A percentile compares a stretch with the other conserved stretches of the same genome.
These are phyloP conservation scores for Anhinga anhinga DNA, from an alignment of 2,113 vertebrate genomes.

Conservation along the genomic window DNA sequence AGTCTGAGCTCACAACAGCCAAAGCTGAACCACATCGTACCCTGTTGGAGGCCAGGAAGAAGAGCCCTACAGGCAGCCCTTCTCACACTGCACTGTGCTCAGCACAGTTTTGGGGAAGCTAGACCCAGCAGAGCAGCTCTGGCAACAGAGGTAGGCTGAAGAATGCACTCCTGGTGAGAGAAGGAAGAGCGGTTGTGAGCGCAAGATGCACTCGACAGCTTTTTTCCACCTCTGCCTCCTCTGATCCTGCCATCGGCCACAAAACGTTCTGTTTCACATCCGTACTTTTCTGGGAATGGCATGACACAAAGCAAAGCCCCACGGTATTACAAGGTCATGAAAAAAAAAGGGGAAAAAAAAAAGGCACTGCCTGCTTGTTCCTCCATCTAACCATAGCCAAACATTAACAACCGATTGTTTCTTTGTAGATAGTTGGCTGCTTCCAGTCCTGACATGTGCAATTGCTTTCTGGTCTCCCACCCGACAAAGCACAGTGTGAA, in stretches of 20 bases:
- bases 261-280: not conserved
- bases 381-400: constrained; percentile 24
- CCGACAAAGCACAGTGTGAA: constrained; percentile 47
- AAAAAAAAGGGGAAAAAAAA: not conserved
- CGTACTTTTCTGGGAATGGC: constrained; percentile 21
- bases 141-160: not conserved
- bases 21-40: fast-evolving
- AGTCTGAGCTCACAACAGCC: not conserved
- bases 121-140: not conserved
- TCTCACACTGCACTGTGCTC: fast-evolving
- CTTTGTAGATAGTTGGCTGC: constrained; percentile 43
- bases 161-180: not conserved
- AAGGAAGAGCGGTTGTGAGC: not conserved
- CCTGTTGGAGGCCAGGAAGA: not conserved
- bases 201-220: not conserved
- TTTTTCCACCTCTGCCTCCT: constrained; percentile 1
- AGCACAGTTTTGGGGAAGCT: not conserved
- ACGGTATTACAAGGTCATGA: not conserved
- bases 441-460: constrained; percentile 47
- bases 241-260: not conserved
- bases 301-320: constrained; percentile 7
- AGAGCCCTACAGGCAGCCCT: not conserved
- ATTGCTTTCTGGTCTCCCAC: constrained; percentile 7
- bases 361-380: not conserved
- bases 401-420: not conserved